phyloP scores from a whole-genome alignment of 53 echinoderm and acorn worm genomes.

The Paracentrotus lividus region DNA sequence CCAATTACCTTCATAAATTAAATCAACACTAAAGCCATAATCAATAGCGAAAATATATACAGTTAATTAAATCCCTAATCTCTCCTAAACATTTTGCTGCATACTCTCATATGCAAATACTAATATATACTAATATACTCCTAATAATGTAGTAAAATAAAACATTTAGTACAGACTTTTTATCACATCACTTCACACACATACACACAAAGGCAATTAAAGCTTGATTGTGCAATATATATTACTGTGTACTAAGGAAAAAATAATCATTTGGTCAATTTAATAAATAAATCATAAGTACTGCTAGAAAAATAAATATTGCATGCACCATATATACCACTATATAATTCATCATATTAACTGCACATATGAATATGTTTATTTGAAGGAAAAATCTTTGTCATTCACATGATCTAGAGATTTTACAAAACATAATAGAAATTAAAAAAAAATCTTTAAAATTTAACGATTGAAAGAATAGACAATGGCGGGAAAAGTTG shows the following conservation, averaged over 20 bases:
- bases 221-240: conserved; percentile 21
- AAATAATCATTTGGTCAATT: background rate
- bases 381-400: background rate
- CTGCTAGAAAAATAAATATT: conserved; percentile 18
- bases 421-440: too few relatives aligned
- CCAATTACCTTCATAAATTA: background rate
- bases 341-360: background rate
- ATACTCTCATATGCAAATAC: too few relatives aligned
- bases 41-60: background rate
- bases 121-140: background rate
- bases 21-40: too few relatives aligned
- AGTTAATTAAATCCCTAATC: background rate
- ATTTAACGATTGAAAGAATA: background rate
- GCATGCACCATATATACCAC: background rate
- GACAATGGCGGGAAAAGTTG: background rate
- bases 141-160: conserved; percentile 11
- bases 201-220: background rate
- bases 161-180: too few relatives aligned
- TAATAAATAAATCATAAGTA: conserved; percentile 37
- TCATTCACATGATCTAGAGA: too few relatives aligned
- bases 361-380: background rate
- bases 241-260: background rate
- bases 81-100: background rate
- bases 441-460: background rate
- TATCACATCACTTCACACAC: conserved; percentile 14